These are phyloP conservation scores for Drosophila atroscutellata DNA, from an alignment of 2,888 invertebrate species.

Conservation along the genomic window DNA sequence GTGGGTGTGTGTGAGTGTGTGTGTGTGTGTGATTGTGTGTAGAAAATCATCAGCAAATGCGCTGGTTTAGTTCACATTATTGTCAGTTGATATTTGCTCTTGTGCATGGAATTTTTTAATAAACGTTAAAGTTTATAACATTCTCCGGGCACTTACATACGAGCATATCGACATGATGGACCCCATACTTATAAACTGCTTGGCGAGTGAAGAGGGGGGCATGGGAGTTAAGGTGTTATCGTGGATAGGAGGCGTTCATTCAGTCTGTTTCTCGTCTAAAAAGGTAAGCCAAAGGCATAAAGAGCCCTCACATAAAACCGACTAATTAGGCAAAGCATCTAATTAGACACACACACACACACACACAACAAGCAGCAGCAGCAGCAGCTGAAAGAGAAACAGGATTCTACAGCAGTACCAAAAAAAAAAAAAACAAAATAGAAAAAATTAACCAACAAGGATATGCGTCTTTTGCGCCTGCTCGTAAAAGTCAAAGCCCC, in stretches of 20 bases:
- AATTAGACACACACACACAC: conserved; percentile 65
- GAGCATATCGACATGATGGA: conserved; percentile 53
- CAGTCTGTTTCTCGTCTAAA: conserved; percentile 25
- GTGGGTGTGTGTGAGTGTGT: background rate
- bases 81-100: conserved; percentile 43
- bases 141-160: conserved; percentile 58
- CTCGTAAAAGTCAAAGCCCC: conserved; percentile 77
- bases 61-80: too few relatives aligned
- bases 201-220: background rate
- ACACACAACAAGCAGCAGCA: background rate
- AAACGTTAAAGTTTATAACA: conserved; percentile 81
- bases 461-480: conserved; percentile 75
- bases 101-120: conserved; percentile 76
- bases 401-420: conserved; percentile 9
- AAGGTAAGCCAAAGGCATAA: conserved; percentile 77
- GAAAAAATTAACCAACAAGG: conserved; percentile 31
- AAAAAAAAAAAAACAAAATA: conserved; percentile 31
- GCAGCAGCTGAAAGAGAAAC: background rate
- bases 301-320: conserved; percentile 75
- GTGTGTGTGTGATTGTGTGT: conserved; percentile 2
- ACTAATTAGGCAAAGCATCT: conserved; percentile 79
- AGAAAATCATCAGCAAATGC: background rate
- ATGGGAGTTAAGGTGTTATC: conserved; percentile 1
- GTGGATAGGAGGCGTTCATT: background rate
- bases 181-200: conserved; percentile 13